A percentile compares a stretch with the other conserved stretches of the same genome.
Evolutionary conservation across 2,113 vertebrate species (phyloP).

Genomic region (Phalacrocorax brasilianus): DNA sequence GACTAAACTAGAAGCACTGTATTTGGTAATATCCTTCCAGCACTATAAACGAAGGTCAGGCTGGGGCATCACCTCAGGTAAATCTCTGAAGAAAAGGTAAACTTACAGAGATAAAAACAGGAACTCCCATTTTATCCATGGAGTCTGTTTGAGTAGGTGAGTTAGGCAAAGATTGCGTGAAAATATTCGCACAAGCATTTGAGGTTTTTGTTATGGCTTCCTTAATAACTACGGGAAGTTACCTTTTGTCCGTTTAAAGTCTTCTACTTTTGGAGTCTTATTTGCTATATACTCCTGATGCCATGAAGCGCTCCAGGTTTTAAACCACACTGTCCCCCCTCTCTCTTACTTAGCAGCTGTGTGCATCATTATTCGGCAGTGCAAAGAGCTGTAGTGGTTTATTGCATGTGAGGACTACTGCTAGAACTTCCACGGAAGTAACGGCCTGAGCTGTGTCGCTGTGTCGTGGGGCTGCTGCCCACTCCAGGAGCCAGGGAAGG

Average conservation of each 20-base stretch:
- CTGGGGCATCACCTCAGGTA: not conserved
- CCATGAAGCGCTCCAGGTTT: not conserved
- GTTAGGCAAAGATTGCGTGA: not conserved
- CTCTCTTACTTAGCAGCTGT: not conserved
- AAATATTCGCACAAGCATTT: not conserved
- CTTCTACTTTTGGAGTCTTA: not conserved
- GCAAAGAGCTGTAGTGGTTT: not conserved
- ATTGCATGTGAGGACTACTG: not conserved
- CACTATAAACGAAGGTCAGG: not conserved
- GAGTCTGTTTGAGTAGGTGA: not conserved
- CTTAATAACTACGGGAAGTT: not conserved
- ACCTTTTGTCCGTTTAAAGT: not conserved
- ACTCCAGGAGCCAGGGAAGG: not conserved
- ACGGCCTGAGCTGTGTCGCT: not conserved
- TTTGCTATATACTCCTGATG: not conserved
- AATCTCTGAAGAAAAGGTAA: not conserved
- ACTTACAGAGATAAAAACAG: not conserved
- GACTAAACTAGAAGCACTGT: not conserved
- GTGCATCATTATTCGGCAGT: not conserved
- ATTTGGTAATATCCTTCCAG: not conserved
- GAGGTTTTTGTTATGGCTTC: not conserved
- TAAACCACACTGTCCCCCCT: not conserved
- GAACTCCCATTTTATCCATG: not conserved
- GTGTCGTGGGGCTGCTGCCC: not conserved
- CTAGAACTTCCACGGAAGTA: not conserved